Percentiles rank a stretch among this genome's conserved stretches.
Evolutionary conservation across 2,888 invertebrate species (phyloP).

Genomic region (Pheosia tremula): DNA sequence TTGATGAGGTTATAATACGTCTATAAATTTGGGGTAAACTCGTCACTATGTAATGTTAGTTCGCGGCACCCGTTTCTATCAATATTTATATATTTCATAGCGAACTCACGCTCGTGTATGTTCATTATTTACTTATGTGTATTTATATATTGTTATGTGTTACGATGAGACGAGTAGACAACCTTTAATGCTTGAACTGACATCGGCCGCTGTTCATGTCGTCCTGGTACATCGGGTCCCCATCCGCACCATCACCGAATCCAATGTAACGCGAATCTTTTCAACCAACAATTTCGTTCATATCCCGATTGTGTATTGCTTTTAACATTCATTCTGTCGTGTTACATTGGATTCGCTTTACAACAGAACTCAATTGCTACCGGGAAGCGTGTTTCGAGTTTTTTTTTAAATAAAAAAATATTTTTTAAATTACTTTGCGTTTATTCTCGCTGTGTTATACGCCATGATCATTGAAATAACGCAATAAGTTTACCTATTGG

Average conservation of each 20-base stretch:
- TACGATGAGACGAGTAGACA: conserved; percentile 51
- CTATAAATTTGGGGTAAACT: too few relatives aligned
- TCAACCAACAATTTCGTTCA: not conserved
- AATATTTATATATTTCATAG: conserved; percentile 25
- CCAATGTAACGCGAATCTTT: conserved; percentile 7
- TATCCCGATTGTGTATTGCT: too few relatives aligned
- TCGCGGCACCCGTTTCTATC: conserved; percentile 28
- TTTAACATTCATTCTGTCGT: conserved; percentile 6
- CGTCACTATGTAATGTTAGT: conserved; percentile 22
- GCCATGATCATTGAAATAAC: too few relatives aligned
- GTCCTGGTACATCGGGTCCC: conserved; percentile 41
- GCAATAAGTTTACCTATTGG: too few relatives aligned
- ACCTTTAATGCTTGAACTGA: conserved; percentile 38
- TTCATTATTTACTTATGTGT: conserved; percentile 26
- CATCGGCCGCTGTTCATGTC: conserved; percentile 33
- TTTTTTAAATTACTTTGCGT: too few relatives aligned
- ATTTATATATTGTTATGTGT: conserved; percentile 26
- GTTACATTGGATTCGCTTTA: conserved; percentile 15
- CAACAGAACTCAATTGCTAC: conserved; percentile 18
- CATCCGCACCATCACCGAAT: not conserved
- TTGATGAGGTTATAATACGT: too few relatives aligned
- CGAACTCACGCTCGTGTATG: conserved; percentile 23
- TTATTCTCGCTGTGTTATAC: too few relatives aligned
- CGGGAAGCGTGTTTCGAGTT: conserved; percentile 6
- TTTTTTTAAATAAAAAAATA: too few relatives aligned